Evolutionary conservation across 2,888 invertebrate genomes (phyloP).

Genomic region (Apamea sordens): DNA sequence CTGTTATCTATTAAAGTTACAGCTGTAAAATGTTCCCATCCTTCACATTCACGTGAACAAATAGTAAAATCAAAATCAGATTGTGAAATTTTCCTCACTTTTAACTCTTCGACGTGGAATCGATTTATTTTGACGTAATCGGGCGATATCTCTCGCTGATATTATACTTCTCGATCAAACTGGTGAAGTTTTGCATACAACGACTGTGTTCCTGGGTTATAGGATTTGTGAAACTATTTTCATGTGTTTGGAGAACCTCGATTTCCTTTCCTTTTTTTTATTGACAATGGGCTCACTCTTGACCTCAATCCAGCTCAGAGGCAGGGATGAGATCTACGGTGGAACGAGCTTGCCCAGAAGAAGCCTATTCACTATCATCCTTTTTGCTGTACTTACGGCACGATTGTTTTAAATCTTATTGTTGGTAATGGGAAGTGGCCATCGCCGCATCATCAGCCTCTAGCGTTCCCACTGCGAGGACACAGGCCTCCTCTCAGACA

Average conservation of each 20-base stretch:
- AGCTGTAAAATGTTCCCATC: neutral
- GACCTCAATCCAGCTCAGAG: no score
- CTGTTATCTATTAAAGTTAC: neutral
- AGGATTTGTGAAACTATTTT: conserved; percentile 7
- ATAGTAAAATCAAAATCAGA: conserved; percentile 50
- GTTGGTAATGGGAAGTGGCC: neutral
- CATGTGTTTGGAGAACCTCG: neutral
- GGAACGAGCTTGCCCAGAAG: no score
- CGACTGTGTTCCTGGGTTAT: neutral
- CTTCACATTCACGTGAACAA: conserved; percentile 23
- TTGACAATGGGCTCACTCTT: no score
- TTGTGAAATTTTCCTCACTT: conserved; percentile 50
- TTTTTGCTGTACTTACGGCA: neutral
- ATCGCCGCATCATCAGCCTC: neutral
- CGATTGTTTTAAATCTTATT: neutral
- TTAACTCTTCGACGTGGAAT: conserved; percentile 44
- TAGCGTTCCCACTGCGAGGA: no score
- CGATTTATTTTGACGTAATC: conserved; percentile 62
- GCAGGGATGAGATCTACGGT: no score
- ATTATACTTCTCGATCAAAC: conserved; percentile 27
- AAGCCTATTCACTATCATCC: no score
- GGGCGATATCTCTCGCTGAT: conserved; percentile 47
- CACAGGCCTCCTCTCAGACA: no score
- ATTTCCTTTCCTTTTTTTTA: neutral
- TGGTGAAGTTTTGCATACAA: conserved; percentile 14